Evolutionary conservation across 2,888 invertebrate genomes (phyloP), one percentile per base, ranked within the genome.

Genomic region (Drosophila helvetica): DNA sequence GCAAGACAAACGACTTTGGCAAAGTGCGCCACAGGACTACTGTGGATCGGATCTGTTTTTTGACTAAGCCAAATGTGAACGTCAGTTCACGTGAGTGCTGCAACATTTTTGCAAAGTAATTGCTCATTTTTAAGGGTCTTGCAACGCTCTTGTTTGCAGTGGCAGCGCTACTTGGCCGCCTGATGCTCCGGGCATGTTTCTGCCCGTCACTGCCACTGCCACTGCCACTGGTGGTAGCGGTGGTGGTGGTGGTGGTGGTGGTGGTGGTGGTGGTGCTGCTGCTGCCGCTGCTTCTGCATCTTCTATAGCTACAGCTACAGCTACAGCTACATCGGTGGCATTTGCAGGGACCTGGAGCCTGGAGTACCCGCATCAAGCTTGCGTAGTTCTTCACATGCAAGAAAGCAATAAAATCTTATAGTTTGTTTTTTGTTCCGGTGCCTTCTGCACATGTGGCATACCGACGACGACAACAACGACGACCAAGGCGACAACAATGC

Each of bases 61-160:
- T 45, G 50, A 17, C 45, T 42, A 51, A 46, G 51, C 51, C 50
- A 56, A n/a, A 57, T 57, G 30, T 19, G 33, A 48, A 33, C 12
- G 33, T 33, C 33, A 33, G 12, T 15, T 5, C 83, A 83, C 85
- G 82, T 86, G 87, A 84, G 87, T 62, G 78, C 67, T 87, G 86
- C 80, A 88, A 85, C 86, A 88, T 85, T 85, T 86, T 88, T 86
- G 83, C 86, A 85, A 85, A 85, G 85, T 85, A 88, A 85, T 85
- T 85, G 85, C 85, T 85, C 85, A 85, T 88, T 85, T 88, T 88
- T 88, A 88, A 88, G 88, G 88, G 74, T 85, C 80, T 75, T 86
- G 88, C 82, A 85, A 86, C 87, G 87, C 87, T 85, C 85, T 83
- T 87, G 85, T 86, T 83, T 84, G 83, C 82, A 77, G 65, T 74